These are phyloP conservation scores for Lagodon rhomboides DNA, from an alignment of 2,797 vertebrate species.

Conservation along the genomic window DNA sequence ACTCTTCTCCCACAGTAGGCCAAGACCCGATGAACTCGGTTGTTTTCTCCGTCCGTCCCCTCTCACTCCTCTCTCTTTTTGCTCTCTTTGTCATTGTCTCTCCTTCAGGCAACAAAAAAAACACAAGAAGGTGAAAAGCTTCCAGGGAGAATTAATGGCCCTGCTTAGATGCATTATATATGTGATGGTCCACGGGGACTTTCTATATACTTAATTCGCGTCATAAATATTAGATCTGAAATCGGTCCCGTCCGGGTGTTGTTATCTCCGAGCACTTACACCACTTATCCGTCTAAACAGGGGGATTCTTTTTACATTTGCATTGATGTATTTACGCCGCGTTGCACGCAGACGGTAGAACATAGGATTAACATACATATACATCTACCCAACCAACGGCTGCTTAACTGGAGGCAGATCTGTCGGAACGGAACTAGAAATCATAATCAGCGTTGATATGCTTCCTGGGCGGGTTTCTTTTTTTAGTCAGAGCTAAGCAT, in stretches of 20 bases:
- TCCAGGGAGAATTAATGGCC: slow-evolving; percentile 36
- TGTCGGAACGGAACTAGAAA: not conserved
- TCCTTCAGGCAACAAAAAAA: slow-evolving; percentile 28
- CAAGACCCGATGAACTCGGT: slow-evolving; percentile 63
- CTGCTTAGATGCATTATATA: slow-evolving; percentile 35
- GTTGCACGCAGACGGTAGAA: not conserved
- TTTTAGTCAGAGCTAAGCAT: not conserved
- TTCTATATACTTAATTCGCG: slow-evolving; percentile 27
- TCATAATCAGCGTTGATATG: not conserved
- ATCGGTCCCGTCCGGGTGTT: slow-evolving; percentile 15
- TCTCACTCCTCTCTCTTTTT: slow-evolving; percentile 34
- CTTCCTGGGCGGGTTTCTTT: slow-evolving; percentile 1
- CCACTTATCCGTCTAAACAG: not conserved
- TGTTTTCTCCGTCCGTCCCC: slow-evolving; percentile 55
- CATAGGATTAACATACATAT: not conserved
- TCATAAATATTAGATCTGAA: slow-evolving; percentile 26
- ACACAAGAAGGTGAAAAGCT: slow-evolving; percentile 45
- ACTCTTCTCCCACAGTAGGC: slow-evolving; percentile 36
- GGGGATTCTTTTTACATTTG: slow-evolving; percentile 3
- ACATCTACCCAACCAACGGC: not conserved
- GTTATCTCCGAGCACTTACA: slow-evolving; percentile 4
- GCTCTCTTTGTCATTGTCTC: slow-evolving; percentile 54
- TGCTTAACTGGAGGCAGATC: slow-evolving; percentile 4
- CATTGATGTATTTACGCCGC: not conserved
- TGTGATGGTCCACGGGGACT: slow-evolving; percentile 13